Evolutionary conservation across 92 coral and sea anemone genomes (phyloP), one percentile per base, ranked within the genome.

Genomic region (Ricordea florida): DNA sequence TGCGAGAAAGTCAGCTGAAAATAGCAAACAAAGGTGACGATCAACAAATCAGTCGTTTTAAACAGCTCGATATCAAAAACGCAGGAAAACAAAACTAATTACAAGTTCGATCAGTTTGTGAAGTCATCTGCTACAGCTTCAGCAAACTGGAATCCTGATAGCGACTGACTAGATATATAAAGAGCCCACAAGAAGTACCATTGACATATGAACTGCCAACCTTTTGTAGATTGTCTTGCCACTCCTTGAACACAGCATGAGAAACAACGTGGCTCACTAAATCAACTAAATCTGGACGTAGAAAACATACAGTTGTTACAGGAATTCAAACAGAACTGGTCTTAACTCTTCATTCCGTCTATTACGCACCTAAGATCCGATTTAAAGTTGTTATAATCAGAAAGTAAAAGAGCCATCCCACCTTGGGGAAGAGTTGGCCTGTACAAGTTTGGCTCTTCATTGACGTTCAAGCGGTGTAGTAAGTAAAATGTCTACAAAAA

Each of bases 1-100:
- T 85, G 71, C 10, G 70, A 83, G 79, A 85, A 71, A 1, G 82
- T 51, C 52, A 66, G 71, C 90, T 85, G 29, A 30, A 33, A 32
- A 37, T 10, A 28, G 3, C 16, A n/a, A 28, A 3, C 32, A 24
- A n/a, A n/a, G n/a, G n/a, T n/a, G n/a, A n/a, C n/a, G n/a, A n/a
- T n/a, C n/a, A n/a, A n/a, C n/a, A n/a, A n/a, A n/a, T n/a, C n/a
- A n/a, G n/a, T n/a, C n/a, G n/a, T n/a, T n/a, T n/a, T n/a, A n/a
- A n/a, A n/a, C n/a, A n/a, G n/a, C n/a, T n/a, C n/a, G n/a, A n/a
- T n/a, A n/a, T n/a, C n/a, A n/a, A n/a, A n/a, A n/a, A n/a, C n/a
- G n/a, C n/a, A n/a, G n/a, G n/a, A n/a, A n/a, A n/a, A n/a, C n/a
- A n/a, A n/a, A n/a, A n/a, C n/a, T n/a, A n/a, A n/a, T n/a, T n/a